Percentiles rank a stretch among this genome's conserved stretches.
These are phyloP conservation scores for Hippocampus abdominalis DNA, from an alignment of 2,113 vertebrate species.

Conservation along the genomic window DNA sequence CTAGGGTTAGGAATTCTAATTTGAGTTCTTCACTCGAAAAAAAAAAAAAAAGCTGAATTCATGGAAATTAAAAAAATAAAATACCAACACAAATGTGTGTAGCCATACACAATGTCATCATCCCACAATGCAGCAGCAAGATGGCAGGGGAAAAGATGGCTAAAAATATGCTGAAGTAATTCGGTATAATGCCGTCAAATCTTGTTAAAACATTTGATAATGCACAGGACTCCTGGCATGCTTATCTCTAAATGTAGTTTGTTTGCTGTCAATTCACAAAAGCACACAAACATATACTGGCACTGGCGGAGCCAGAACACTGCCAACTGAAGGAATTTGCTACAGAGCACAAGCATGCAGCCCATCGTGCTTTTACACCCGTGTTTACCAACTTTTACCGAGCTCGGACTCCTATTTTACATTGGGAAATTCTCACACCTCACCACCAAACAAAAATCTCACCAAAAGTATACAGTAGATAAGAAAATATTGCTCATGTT, in stretches of 20 bases:
- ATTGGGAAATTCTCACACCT: background rate
- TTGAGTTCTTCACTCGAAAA: too few relatives aligned
- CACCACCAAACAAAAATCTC: background rate
- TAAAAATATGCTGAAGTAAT: background rate
- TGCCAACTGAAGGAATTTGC: background rate
- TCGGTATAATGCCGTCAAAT: background rate
- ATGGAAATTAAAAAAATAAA: background rate
- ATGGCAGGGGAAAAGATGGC: background rate
- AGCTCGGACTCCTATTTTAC: background rate
- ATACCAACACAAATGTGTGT: background rate
- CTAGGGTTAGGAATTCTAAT: too few relatives aligned
- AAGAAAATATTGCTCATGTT: too few relatives aligned
- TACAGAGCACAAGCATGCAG: background rate
- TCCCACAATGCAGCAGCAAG: background rate
- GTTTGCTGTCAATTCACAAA: background rate
- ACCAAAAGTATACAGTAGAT: too few relatives aligned
- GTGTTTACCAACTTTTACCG: background rate
- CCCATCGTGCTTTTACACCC: background rate
- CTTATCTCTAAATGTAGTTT: conserved; percentile 1
- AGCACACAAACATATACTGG: conserved; percentile 1
- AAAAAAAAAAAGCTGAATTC: too few relatives aligned
- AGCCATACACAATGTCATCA: background rate
- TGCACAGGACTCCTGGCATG: background rate
- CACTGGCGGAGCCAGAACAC: background rate
- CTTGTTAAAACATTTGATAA: conserved; percentile 3